Evolutionary conservation across 2,797 vertebrate genomes (phyloP), one percentile per base, ranked within the genome.

Genomic region (Pelochelys cantorii): DNA sequence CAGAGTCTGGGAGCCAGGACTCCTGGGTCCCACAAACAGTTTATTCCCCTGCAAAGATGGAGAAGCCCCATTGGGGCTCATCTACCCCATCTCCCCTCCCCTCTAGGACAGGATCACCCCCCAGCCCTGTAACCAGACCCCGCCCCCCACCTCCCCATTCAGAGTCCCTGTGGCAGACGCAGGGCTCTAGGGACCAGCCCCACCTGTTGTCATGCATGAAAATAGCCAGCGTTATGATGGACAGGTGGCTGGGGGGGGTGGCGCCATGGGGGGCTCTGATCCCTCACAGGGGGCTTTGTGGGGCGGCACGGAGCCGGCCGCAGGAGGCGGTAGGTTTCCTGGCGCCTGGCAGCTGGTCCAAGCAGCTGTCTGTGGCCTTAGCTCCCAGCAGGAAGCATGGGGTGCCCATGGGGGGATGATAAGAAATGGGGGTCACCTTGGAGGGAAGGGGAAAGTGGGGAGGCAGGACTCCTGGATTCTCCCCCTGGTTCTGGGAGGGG

Each of bases 181-280:
- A 8, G 55, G 79, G 56, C 86, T 83, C 90, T 57, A 80, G 86
- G 86, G 78, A 85, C 31, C 34, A 10, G 53, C 23, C 90, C 90
- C 90, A 88, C 90, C 90, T 92, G 90, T 92, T 88, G 90, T 25
- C 77, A 25, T 65, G 31, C 65, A 81, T 92, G 86, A 83, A 88
- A 88, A 92, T 92, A 92, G 83, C 86, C 81, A 78, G 65, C 68
- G 84, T 85, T 83, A 88, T 85, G 88, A 85, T 81, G 77, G 88
- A 92, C 90, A 92, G 90, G 90, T 88, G 90, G 83, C 5, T 31
- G 59, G 27, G 59, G 55, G 27, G 27, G 13, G 59, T 14, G 65
- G 65, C n/a, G 65, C 65, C n/a, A 2, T 71, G 65, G 65, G 65
- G 65, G 65, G 65, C 65, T 71, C 65, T 3, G n/a, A 71, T 71